These are phyloP conservation scores for Iguana delicatissima DNA, from an alignment of 2,797 vertebrate genomes.

Conservation along the genomic window DNA sequence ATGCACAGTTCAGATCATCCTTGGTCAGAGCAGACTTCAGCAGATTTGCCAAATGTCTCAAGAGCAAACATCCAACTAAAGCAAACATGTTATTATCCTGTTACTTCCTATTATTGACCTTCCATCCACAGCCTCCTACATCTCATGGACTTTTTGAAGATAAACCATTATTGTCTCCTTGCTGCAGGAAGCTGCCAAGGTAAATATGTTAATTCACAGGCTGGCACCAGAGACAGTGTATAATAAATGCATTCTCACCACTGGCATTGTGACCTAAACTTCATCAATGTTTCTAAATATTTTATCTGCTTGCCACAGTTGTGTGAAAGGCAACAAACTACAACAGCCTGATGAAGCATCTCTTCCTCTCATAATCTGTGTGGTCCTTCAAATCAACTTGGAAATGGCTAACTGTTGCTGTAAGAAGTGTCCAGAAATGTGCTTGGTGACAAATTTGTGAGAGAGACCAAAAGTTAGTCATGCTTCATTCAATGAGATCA, in stretches of 20 bases:
- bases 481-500: neutral
- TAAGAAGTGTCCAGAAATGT: neutral
- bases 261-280: neutral
- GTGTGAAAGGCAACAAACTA: neutral
- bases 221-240: no score
- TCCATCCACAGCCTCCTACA: neutral
- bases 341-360: neutral
- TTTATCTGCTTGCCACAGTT: neutral
- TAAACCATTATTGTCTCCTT: neutral
- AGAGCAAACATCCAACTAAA: neutral
- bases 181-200: neutral
- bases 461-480: neutral
- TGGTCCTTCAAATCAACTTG: neutral
- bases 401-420: neutral
- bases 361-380: neutral
- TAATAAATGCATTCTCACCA: no score
- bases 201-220: no score
- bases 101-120: neutral
- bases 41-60: neutral
- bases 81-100: neutral
- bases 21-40: neutral
- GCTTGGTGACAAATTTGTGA: neutral
- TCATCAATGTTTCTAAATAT: neutral
- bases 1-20: conserved; percentile 40
- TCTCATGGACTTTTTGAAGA: neutral